phyloP scores from a whole-genome alignment of 2,888 invertebrate species.

The Aspidapion aeneum region DNA sequence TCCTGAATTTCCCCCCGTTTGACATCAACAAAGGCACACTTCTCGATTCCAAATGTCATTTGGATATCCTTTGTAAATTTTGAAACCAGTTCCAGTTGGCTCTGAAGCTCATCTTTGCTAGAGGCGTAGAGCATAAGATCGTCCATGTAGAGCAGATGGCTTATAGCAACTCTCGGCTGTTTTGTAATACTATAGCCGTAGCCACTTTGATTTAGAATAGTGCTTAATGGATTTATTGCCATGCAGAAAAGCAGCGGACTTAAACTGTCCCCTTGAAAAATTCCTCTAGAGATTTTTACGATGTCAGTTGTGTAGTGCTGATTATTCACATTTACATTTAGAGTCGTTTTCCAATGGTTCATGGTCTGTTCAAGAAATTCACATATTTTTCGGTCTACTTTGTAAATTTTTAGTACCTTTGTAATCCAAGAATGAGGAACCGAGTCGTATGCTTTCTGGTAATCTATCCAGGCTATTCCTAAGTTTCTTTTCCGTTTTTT shows the following conservation, averaged over 20 bases:
- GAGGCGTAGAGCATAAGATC: neutral
- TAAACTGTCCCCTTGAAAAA: slow-evolving; percentile 1
- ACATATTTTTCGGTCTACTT: neutral
- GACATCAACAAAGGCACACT: neutral
- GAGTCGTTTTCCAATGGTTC: slow-evolving; percentile 1
- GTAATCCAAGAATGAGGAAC: slow-evolving; percentile 2
- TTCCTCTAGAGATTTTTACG: neutral
- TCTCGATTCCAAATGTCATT: neutral
- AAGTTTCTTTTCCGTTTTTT: neutral
- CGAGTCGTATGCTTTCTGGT: slow-evolving; percentile 3
- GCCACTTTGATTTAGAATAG: neutral
- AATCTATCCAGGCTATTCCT: slow-evolving; percentile 1
- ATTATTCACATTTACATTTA: no score
- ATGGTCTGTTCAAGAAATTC: neutral
- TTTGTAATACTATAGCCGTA: neutral
- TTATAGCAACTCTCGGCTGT: neutral
- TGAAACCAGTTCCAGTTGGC: neutral
- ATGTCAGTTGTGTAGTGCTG: neutral
- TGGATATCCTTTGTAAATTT: neutral
- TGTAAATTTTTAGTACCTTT: neutral
- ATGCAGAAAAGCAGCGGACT: neutral
- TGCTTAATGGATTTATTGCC: neutral
- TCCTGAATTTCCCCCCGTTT: neutral
- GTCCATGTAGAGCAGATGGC: slow-evolving; percentile 3
- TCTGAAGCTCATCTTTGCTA: neutral